Evolutionary conservation across 2,888 invertebrate species (phyloP), one percentile per base, ranked within the genome.

Genomic region (Ommatoiulus sabulosus): DNA sequence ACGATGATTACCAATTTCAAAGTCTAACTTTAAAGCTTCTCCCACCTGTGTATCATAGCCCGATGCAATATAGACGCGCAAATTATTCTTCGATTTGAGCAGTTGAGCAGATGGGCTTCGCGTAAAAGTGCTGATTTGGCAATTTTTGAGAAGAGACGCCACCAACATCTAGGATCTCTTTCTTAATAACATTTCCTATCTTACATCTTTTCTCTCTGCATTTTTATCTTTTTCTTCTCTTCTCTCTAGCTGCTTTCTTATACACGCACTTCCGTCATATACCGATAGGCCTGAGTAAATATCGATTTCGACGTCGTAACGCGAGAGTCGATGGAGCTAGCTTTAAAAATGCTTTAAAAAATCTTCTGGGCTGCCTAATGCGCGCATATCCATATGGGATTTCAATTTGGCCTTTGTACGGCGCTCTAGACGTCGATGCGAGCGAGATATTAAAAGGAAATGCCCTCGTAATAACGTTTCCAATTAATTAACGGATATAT

Each of bases 401-500:
- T 72, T 24, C 20, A 72, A 24, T 72, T 72, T 20, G 7, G 72
- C 72, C 72, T 1, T 46, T 46, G 46, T 8, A 46, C 5, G 7
- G 72, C 8, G 20, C 6, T 63, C 46, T 8, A 46, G n/a, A 63
- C 12, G 57, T 72, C 72, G 72, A 72, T 72, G 72, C 72, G 20
- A 24, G 72, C 20, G 24, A 72, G 72, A 72, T 72, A 72, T 72
- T 72, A 72, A 72, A 72, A 72, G 72, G 72, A 72, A 72, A 72
- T 72, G 72, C 72, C 72, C 72, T 24, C 10, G 72, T 72, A 72
- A 24, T 72, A 72, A 72, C 72, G 72, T 72, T 72, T 72, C 72
- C 72, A 72, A 72, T 72, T 72, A 72, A 72, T 72, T 72, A 72
- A 72, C 72, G 72, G 72, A 72, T 72, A 72, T 72, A 72, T 72